Percentiles rank a stretch among this genome's conserved stretches.
These are phyloP conservation scores for Raja brachyura DNA, from an alignment of 2,113 vertebrate species.

Conservation along the genomic window DNA sequence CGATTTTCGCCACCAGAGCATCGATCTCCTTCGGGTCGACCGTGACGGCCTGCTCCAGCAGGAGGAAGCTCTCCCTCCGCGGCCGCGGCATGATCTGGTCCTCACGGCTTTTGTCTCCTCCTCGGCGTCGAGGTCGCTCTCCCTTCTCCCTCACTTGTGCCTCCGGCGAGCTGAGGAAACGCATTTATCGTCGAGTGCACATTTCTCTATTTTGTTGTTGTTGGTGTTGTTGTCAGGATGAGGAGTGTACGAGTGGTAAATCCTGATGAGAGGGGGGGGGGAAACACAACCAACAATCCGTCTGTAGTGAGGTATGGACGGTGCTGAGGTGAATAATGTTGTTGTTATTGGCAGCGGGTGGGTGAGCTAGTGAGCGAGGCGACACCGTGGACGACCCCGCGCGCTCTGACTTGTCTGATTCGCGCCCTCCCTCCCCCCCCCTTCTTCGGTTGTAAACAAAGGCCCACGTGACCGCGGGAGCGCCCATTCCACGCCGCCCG, in stretches of 20 bases:
- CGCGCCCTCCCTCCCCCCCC: slow-evolving; percentile 40
- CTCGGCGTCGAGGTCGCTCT: background rate
- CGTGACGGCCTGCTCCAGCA: slow-evolving; percentile 72
- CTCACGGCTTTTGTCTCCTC: no score
- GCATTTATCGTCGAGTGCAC: no score
- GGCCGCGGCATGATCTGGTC: slow-evolving; percentile 64
- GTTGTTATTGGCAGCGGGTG: no score
- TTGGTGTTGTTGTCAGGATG: no score
- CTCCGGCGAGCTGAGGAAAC: background rate
- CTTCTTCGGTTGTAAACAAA: slow-evolving; percentile 76
- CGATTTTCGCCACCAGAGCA: slow-evolving; percentile 72
- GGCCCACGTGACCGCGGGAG: slow-evolving; percentile 59
- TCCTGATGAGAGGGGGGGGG: no score
- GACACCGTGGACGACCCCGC: background rate
- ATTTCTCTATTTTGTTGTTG: no score
- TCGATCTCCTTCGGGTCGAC: slow-evolving; percentile 73
- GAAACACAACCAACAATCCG: no score
- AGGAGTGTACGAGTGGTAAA: no score
- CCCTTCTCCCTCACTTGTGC: background rate
- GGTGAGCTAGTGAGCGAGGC: background rate
- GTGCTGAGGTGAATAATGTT: no score
- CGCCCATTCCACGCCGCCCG: slow-evolving; percentile 47
- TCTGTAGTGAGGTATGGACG: no score
- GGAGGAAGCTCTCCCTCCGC: slow-evolving; percentile 68
- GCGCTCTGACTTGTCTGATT: background rate